These are phyloP conservation scores for Pristionchus mayeri DNA, from an alignment of 2,888 invertebrate genomes.

Conservation along the genomic window DNA sequence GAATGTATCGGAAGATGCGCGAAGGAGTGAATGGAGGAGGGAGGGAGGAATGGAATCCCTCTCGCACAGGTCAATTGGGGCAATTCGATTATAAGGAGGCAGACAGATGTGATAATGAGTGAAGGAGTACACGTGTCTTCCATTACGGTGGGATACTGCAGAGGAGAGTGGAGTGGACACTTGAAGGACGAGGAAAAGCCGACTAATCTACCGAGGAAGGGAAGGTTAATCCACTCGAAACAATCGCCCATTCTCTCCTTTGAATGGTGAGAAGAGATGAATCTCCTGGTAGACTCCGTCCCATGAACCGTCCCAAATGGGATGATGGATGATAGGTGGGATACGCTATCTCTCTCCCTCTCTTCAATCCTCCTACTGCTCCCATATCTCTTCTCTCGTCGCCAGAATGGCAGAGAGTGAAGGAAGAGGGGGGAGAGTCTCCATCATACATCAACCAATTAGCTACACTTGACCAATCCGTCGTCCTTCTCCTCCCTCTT, in stretches of 20 bases:
- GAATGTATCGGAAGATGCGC: background rate
- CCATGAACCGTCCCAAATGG: constrained; percentile 13
- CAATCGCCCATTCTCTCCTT: background rate
- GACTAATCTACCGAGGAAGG: background rate
- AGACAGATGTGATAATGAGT: constrained; percentile 41
- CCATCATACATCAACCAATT: constrained; percentile 39
- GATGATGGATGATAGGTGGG: background rate
- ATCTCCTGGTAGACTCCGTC: background rate
- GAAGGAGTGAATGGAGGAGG: background rate
- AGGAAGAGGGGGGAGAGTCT: background rate
- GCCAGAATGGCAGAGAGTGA: background rate
- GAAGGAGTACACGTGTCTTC: background rate
- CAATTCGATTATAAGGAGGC: constrained; percentile 20
- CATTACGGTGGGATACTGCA: background rate
- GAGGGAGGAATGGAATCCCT: background rate
- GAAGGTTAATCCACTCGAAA: background rate
- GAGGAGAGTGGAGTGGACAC: background rate
- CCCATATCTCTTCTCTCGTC: background rate
- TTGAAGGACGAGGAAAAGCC: background rate
- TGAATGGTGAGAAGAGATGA: background rate
- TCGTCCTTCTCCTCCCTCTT: background rate
- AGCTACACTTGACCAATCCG: constrained; percentile 34
- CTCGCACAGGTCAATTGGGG: background rate
- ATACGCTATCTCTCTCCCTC: background rate
- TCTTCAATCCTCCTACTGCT: background rate